phyloP scores from a whole-genome alignment of 30 jellyfish, hydroid and myxozoan genomes.

The Cassiopea xamachana region DNA sequence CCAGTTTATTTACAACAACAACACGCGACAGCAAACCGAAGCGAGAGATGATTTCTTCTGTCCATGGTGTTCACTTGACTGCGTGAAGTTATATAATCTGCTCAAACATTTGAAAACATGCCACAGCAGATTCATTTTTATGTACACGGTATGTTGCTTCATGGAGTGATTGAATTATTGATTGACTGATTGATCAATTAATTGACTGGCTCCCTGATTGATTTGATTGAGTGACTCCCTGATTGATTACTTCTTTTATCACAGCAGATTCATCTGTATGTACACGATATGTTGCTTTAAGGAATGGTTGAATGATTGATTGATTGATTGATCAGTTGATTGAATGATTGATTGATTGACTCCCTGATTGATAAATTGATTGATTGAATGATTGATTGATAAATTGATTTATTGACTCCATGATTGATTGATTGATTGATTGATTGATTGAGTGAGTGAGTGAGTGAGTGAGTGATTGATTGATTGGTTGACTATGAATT shows the following conservation, averaged over 20 bases:
- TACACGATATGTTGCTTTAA: background rate
- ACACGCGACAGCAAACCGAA: constrained; percentile 96
- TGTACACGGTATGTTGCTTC: constrained; percentile 87
- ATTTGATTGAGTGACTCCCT: background rate
- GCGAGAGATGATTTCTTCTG: constrained; percentile 93
- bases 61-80: constrained; percentile 94
- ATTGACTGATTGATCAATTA: background rate
- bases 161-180: background rate
- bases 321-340: background rate
- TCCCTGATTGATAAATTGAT: background rate
- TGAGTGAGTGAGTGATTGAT: background rate
- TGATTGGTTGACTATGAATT: background rate
- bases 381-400: too few species aligned
- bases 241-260: background rate
- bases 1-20: constrained; percentile 84
- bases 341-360: background rate
- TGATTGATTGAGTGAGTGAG: background rate
- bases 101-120: constrained; percentile 83
- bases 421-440: background rate
- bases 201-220: background rate
- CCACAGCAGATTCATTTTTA: constrained; percentile 88
- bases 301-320: background rate
- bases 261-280: too few species aligned
- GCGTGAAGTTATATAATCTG: constrained; percentile 75
- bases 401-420: background rate